A percentile compares a stretch with the other conserved stretches of the same genome.
Conservation (phyloP, 2,888 invertebrate species). For the Gasteruption jaculator region DNA sequence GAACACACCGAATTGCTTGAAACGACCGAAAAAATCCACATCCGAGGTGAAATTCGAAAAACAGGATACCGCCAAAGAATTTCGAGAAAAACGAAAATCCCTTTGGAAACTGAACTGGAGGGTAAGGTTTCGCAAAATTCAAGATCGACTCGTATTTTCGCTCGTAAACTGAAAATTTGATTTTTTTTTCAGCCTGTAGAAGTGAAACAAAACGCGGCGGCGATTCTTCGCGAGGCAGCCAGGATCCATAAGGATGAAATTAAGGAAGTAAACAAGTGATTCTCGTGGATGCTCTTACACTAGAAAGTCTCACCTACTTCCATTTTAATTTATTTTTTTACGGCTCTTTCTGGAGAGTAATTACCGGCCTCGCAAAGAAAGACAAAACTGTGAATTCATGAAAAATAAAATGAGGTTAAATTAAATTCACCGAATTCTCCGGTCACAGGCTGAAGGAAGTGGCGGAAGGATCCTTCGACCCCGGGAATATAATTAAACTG, state of each 20-base stretch:
- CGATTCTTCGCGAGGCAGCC: constrained; percentile 25
- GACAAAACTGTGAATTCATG: too few species aligned
- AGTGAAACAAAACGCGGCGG: constrained; percentile 24
- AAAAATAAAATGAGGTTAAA: too few species aligned
- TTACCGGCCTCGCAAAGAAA: too few species aligned
- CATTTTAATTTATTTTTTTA: constrained; percentile 1
- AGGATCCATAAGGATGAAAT: constrained; percentile 21
- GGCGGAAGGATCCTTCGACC: constrained; percentile 14
- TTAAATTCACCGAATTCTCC: not conserved
- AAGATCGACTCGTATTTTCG: too few species aligned
- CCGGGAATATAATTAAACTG: constrained; percentile 13
- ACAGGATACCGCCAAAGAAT: constrained; percentile 9
- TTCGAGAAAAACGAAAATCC: too few species aligned
- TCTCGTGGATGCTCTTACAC: too few species aligned
- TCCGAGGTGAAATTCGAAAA: too few species aligned
- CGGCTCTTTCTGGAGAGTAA: too few species aligned
- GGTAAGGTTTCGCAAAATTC: too few species aligned
- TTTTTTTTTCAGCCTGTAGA: constrained; percentile 19
- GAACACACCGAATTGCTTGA: constrained; percentile 16
- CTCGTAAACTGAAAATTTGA: too few species aligned
- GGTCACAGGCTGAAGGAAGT: constrained; percentile 18
- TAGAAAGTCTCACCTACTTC: too few species aligned
- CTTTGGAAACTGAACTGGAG: too few species aligned
- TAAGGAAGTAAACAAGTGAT: constrained; percentile 26
- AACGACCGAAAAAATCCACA: not conserved